phyloP scores from a whole-genome alignment of 2,113 vertebrate genomes.

The Phocoena sinus region DNA sequence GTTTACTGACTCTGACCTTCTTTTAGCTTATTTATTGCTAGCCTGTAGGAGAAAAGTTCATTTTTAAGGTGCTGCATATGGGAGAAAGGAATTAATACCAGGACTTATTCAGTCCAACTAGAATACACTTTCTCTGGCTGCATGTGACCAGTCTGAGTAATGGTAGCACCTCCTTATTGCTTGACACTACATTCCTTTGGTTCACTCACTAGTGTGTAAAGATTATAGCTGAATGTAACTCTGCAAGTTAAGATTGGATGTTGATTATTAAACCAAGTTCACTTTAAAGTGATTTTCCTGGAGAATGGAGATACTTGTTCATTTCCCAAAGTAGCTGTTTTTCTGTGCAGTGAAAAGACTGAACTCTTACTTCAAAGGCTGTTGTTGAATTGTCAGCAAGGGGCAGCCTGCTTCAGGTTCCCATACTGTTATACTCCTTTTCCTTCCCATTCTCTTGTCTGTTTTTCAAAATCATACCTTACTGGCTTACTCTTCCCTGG shows the following conservation, averaged over 20 bases:
- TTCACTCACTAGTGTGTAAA: neutral
- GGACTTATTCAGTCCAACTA: neutral
- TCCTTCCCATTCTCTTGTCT: neutral
- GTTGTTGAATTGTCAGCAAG: neutral
- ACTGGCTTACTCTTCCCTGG: neutral
- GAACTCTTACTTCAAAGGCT: neutral
- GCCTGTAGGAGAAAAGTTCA: neutral
- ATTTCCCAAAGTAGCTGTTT: constrained; percentile 23
- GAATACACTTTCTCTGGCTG: neutral
- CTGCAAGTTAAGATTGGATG: neutral
- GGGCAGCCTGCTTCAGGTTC: neutral
- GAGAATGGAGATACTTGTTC: neutral
- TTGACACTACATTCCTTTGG: neutral
- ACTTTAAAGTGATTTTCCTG: constrained; percentile 22
- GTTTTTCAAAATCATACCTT: neutral
- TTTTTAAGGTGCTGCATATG: neutral
- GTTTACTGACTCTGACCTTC: neutral
- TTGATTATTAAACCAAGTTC: constrained; percentile 20
- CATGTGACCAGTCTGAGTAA: neutral
- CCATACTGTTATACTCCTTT: neutral
- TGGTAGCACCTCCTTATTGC: neutral
- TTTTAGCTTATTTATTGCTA: neutral
- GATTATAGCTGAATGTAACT: neutral
- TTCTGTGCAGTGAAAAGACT: neutral
- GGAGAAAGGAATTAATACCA: neutral